Evolutionary conservation across 2,797 vertebrate species (phyloP).

Genomic region (Buphagus erythrorhynchus): DNA sequence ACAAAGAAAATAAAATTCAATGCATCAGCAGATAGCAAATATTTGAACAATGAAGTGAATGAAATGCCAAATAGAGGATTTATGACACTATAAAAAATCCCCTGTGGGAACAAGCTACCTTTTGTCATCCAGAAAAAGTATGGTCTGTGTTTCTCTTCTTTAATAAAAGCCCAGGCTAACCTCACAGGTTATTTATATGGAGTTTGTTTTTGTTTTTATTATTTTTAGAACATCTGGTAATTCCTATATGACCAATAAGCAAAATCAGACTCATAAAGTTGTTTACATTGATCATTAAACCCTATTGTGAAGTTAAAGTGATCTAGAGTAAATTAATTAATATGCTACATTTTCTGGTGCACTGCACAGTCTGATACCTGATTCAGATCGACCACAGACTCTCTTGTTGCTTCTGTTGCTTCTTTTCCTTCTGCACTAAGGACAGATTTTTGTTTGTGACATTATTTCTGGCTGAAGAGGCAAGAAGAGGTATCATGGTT

Average conservation of each 20-base stretch:
- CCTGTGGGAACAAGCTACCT: not conserved
- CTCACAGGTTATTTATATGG: not conserved
- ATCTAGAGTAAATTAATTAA: not conserved
- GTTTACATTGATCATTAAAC: not conserved
- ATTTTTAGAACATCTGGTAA: not conserved
- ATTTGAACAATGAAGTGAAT: slow-evolving; percentile 28
- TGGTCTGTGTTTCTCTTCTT: not conserved
- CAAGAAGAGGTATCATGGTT: not conserved
- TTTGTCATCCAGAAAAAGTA: not conserved
- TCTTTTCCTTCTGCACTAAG: not conserved
- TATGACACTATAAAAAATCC: not conserved
- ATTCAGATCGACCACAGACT: not conserved
- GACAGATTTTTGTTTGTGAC: not conserved
- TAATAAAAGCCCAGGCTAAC: not conserved
- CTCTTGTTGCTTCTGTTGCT: not conserved
- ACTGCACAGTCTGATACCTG: not conserved
- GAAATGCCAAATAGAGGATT: slow-evolving; percentile 35
- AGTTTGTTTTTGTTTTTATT: not conserved
- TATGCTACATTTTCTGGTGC: not conserved
- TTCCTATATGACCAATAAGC: not conserved
- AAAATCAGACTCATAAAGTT: not conserved
- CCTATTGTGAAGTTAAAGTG: not conserved
- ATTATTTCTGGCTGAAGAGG: not conserved
- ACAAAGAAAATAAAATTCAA: not conserved
- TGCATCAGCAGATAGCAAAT: not conserved